Conservation (phyloP, 1,140 invertebrate species). For the Drosophila micromelanica region DNA sequence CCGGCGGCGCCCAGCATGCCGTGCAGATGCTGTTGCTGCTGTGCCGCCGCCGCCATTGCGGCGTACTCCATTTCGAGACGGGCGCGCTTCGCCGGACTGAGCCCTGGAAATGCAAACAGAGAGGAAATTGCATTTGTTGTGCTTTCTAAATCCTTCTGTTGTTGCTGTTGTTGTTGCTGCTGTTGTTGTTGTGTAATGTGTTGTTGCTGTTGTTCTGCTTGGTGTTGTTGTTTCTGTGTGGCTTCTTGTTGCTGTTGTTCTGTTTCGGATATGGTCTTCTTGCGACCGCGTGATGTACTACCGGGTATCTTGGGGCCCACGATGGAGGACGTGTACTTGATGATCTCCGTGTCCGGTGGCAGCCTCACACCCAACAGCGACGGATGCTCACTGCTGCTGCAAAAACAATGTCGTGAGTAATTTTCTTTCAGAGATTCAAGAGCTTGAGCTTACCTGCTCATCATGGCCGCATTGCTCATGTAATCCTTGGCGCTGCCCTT, state of each 20-base stretch:
- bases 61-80: constrained; percentile 86
- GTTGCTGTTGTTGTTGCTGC: constrained; percentile 70
- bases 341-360: constrained; percentile 95
- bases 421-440: too few relatives aligned
- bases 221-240: constrained; percentile 60
- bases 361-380: constrained; percentile 91
- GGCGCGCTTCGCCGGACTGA: constrained; percentile 85
- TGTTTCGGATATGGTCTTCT: constrained; percentile 94
- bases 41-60: constrained; percentile 78
- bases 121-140: constrained; percentile 85
- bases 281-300: constrained; percentile 91
- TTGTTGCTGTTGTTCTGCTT: constrained; percentile 86
- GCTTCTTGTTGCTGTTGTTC: constrained; percentile 84
- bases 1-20: constrained; percentile 69
- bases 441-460: constrained; percentile 83
- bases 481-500: constrained; percentile 72
- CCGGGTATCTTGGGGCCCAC: constrained; percentile 92
- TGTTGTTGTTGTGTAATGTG: constrained; percentile 73
- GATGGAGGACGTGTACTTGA: constrained; percentile 94
- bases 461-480: constrained; percentile 84
- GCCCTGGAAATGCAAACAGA: constrained; percentile 89
- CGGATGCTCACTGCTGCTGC: constrained; percentile 88
- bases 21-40: constrained; percentile 72
- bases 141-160: constrained; percentile 75
- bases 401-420: not conserved